A percentile compares a stretch with the other conserved stretches of the same genome.
Conservation (phyloP, 37 sponge, comb jelly and placozoan species). For the Amphimedon queenslandica region DNA sequence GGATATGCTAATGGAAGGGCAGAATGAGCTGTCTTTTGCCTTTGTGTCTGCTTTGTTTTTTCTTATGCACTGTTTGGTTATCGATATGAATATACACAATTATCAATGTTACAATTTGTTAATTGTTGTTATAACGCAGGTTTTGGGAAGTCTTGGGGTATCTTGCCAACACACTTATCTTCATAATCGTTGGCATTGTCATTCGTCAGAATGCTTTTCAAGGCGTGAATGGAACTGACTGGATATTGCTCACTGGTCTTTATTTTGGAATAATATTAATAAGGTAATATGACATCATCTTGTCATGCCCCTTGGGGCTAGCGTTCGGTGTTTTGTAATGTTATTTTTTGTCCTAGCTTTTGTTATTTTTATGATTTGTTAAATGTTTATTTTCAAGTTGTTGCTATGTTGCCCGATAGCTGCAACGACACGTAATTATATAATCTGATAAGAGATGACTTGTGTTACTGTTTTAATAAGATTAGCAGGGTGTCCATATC, state of each 20-base stretch:
- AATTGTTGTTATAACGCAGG: slow-evolving; percentile 31
- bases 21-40: too few relatives aligned
- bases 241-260: slow-evolving; percentile 70
- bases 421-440: too few relatives aligned
- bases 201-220: slow-evolving; percentile 69
- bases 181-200: slow-evolving; percentile 86
- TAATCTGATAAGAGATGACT: too few relatives aligned
- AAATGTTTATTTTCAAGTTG: too few relatives aligned
- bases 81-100: not conserved
- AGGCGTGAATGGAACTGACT: slow-evolving; percentile 53
- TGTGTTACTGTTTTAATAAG: too few relatives aligned
- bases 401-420: too few relatives aligned
- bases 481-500: too few relatives aligned
- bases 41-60: slow-evolving; percentile 2
- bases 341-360: not conserved
- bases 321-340: not conserved
- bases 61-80: not conserved
- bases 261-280: slow-evolving; percentile 78
- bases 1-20: too few relatives aligned
- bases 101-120: too few relatives aligned
- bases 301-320: not conserved
- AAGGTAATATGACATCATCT: slow-evolving; percentile 28
- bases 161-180: slow-evolving; percentile 91
- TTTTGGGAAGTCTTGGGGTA: slow-evolving; percentile 94
- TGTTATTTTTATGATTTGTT: not conserved